These are phyloP conservation scores for Caenorhabditis uteleia DNA, from an alignment of 2,888 invertebrate genomes.

Conservation along the genomic window DNA sequence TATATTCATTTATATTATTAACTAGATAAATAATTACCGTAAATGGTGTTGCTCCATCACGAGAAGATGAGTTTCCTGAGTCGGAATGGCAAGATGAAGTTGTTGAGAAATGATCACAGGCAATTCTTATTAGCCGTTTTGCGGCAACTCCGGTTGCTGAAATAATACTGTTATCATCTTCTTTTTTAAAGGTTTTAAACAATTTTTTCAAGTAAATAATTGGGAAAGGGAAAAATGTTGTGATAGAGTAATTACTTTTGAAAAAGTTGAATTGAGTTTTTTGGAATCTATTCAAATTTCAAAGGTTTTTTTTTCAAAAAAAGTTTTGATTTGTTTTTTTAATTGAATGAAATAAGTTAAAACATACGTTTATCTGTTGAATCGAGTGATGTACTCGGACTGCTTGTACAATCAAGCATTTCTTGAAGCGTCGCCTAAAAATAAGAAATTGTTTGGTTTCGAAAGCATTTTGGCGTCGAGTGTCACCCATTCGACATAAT, in stretches of 20 bases:
- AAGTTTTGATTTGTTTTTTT: neutral
- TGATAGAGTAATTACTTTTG: too few relatives aligned
- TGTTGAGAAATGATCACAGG: conserved; percentile 28
- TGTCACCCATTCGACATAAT: too few relatives aligned
- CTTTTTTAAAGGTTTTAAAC: too few relatives aligned
- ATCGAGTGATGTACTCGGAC: conserved; percentile 41
- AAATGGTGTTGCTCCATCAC: conserved; percentile 21
- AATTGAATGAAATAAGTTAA: neutral
- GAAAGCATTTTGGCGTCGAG: too few relatives aligned
- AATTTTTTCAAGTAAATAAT: too few relatives aligned
- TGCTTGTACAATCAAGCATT: conserved; percentile 44
- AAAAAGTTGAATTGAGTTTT: too few relatives aligned
- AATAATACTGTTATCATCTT: too few relatives aligned
- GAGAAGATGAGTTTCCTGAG: conserved; percentile 27
- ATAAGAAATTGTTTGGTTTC: too few relatives aligned
- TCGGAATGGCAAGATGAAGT: conserved; percentile 35
- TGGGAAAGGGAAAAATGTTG: too few relatives aligned
- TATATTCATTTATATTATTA: neutral
- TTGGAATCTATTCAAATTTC: too few relatives aligned
- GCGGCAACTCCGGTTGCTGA: conserved; percentile 17
- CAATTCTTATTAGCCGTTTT: conserved; percentile 25
- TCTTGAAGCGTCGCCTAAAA: conserved; percentile 40
- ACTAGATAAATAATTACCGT: too few relatives aligned
- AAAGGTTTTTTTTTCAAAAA: neutral
- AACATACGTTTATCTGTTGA: conserved; percentile 32